phyloP scores from a whole-genome alignment of 23 tunicate species.

The Ascidia mentula region DNA sequence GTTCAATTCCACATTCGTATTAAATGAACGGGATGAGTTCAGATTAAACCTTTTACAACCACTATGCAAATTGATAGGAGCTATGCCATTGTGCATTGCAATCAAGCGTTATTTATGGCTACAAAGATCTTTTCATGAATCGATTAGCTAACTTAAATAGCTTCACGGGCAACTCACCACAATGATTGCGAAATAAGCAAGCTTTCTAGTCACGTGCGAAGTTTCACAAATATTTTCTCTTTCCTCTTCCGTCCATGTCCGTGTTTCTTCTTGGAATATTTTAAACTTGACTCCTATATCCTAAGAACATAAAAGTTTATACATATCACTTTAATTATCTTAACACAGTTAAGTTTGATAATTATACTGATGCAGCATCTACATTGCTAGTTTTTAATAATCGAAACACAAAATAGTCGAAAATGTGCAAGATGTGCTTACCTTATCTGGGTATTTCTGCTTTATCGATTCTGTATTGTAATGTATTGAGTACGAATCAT shows the following conservation, averaged over 20 bases:
- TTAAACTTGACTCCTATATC: not conserved
- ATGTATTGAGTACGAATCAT: not conserved
- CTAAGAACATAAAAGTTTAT: not conserved
- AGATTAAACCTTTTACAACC: no score
- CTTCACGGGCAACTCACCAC: no score
- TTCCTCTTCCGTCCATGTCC: not conserved
- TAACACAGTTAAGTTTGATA: not conserved
- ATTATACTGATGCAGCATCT: not conserved
- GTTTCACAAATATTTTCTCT: not conserved
- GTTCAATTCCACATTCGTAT: no score
- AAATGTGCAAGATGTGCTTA: no score
- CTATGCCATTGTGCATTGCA: no score
- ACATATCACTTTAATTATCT: not conserved
- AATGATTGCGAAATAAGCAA: not conserved
- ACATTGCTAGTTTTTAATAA: no score
- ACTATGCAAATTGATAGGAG: no score
- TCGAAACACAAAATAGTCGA: not conserved
- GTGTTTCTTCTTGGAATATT: not conserved
- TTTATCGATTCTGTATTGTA: not conserved
- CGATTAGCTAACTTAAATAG: no score
- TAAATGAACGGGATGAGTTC: no score
- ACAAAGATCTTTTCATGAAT: no score
- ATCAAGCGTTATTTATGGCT: no score
- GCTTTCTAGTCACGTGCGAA: not conserved
- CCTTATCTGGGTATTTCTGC: not conserved